A percentile compares a stretch with the other conserved stretches of the same genome.
These are phyloP conservation scores for Agrotis ipsilon DNA, from an alignment of 2,888 invertebrate genomes.

Conservation along the genomic window DNA sequence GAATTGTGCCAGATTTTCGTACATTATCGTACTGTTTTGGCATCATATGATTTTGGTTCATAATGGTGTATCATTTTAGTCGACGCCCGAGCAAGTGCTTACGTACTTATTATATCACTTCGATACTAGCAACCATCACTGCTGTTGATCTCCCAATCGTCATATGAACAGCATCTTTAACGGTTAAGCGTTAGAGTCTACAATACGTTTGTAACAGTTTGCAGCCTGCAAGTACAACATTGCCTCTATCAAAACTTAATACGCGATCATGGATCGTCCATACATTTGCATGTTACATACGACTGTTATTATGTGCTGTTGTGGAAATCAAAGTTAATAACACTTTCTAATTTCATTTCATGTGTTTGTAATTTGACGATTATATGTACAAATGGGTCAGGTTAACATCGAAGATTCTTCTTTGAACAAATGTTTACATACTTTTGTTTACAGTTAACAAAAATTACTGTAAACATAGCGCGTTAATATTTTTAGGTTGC, in stretches of 20 bases:
- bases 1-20: conserved; percentile 71
- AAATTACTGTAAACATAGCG: not conserved
- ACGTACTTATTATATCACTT: conserved; percentile 77
- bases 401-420: conserved; percentile 16
- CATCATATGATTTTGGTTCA: conserved; percentile 78
- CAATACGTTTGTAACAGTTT: conserved; percentile 42
- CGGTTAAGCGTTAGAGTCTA: conserved; percentile 49
- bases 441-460: not conserved
- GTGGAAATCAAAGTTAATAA: conserved; percentile 74
- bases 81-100: conserved; percentile 78
- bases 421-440: conserved; percentile 28
- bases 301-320: conserved; percentile 76
- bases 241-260: conserved; percentile 70
- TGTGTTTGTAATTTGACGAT: conserved; percentile 61
- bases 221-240: conserved; percentile 54
- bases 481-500: not conserved
- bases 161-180: conserved; percentile 35
- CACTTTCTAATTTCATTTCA: conserved; percentile 77
- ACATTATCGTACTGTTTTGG: conserved; percentile 73
- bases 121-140: conserved; percentile 41
- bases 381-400: conserved; percentile 30
- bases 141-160: not conserved
- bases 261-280: conserved; percentile 75
- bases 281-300: conserved; percentile 81
- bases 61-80: conserved; percentile 80